Percentiles rank a stretch among this genome's conserved stretches.
Evolutionary conservation across 2,113 vertebrate species (phyloP).

Genomic region (Petrocephalus microphthalmus): DNA sequence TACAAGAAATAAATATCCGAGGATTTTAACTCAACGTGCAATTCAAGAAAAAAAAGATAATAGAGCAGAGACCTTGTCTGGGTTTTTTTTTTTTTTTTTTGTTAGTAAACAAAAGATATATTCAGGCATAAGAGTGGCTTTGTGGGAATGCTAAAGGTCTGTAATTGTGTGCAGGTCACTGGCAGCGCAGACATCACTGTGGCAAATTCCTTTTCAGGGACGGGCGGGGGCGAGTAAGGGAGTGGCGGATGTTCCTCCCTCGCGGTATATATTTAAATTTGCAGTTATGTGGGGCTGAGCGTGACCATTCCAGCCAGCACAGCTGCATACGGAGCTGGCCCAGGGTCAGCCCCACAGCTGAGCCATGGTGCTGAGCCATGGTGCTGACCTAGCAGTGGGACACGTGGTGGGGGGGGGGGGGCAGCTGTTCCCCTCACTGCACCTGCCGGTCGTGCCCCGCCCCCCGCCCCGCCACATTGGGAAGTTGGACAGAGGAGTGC

Average conservation of each 20-base stretch:
- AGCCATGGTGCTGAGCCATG: constrained; percentile 50
- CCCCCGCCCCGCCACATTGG: not conserved
- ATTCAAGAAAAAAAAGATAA: not conserved
- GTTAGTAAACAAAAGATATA: not conserved
- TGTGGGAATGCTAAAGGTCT: not conserved
- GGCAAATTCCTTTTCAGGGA: not conserved
- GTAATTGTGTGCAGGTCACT: not conserved
- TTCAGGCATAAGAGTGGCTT: not conserved
- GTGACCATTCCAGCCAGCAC: no score
- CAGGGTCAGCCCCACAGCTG: constrained; percentile 32
- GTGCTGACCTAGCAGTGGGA: constrained; percentile 41
- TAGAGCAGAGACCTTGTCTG: not conserved
- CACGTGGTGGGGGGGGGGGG: constrained; percentile 2
- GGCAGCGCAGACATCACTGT: not conserved
- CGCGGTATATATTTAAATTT: not conserved
- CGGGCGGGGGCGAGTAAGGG: not conserved
- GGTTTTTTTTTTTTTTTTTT: not conserved
- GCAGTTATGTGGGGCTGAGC: not conserved
- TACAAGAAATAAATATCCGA: not conserved
- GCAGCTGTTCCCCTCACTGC: constrained; percentile 39
- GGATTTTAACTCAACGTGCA: not conserved
- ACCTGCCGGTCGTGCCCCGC: constrained; percentile 38
- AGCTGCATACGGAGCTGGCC: not conserved
- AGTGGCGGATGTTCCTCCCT: not conserved
- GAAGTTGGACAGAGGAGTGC: not conserved